Base-by-base conservation (phyloP, 2,113 vertebrate species). In the Amazona guildingii region DNA sequence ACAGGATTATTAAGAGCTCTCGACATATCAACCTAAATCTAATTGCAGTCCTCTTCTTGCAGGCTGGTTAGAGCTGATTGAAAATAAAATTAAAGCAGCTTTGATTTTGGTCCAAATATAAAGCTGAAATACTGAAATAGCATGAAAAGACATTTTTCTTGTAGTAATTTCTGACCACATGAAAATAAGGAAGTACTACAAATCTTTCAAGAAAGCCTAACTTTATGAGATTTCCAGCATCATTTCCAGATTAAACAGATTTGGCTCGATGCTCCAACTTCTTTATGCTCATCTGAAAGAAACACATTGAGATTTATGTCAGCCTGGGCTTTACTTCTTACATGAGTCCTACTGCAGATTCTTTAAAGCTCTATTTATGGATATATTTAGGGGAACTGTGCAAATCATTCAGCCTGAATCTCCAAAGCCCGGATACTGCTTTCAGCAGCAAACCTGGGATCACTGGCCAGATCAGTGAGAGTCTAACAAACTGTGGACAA, bases 211-310 rank as follows among this genome's bases (percentile, higher is more conserved):
- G 83, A 81, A 84, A 93, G 33, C 33, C 31, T 49, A 48, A 82
- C 66, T 94, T 84, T 82, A 87, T 85, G 86, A 91, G 61, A 54
- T 93, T 94, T 93, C 83, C 86, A 95, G 39, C 43, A 67, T 75
- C 68, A 78, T 55, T 95, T 93, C 92, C 88, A 88, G 90, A 93
- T 96, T 92, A 90, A 94, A 84, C 39, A 92, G 92, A 62, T 95
- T 82, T 93, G 66, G 52, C 83, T 93, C 52, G 10, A 2, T 24
- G 35, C n/a, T 90, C 66, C 52, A 44, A 23, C 73, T 86, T n/a
- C 63, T 86, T 76, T 61, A 83, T 66, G 48, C 62, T 88, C 94
- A 89, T 88, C 90, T 0, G 27, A 86, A 94, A 29, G 68, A 90
- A 79, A 86, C 17, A 43, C 19, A 46, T 51, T 86, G 72, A 94